Percentiles rank a stretch among this genome's conserved stretches.
Conservation (phyloP, 1,140 invertebrate species). For the Vanessa tameamea region DNA sequence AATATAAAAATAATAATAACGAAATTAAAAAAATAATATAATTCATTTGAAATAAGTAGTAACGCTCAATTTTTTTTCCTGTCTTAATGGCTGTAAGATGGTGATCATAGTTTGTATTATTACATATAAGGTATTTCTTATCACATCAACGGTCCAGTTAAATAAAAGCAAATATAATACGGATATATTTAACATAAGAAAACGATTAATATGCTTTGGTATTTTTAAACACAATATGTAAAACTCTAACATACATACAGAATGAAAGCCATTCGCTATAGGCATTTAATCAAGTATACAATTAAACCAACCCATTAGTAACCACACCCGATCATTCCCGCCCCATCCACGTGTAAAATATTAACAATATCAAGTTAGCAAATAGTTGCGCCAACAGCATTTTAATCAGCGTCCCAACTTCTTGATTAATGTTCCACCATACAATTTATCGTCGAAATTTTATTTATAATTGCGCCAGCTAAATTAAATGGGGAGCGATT, state of each 20-base stretch:
- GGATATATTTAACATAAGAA: no score
- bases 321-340: constrained; percentile 60
- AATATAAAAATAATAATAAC: no score
- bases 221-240: not conserved
- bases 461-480: constrained; percentile 78
- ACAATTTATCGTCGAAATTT: constrained; percentile 80
- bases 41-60: no score
- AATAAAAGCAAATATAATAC: no score
- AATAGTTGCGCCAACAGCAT: constrained; percentile 80
- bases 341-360: constrained; percentile 69
- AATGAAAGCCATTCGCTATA: not conserved
- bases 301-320: constrained; percentile 27
- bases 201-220: no score
- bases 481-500: constrained; percentile 76
- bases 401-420: constrained; percentile 82
- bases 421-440: constrained; percentile 79
- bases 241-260: not conserved
- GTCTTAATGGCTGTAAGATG: no score
- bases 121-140: no score
- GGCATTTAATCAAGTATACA: constrained; percentile 9
- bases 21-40: no score
- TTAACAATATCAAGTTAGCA: constrained; percentile 74
- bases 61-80: no score
- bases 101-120: no score
- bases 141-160: no score